Evolutionary conservation across 2,113 vertebrate species (phyloP).

Genomic region (Plecturocebus donacophilus): DNA sequence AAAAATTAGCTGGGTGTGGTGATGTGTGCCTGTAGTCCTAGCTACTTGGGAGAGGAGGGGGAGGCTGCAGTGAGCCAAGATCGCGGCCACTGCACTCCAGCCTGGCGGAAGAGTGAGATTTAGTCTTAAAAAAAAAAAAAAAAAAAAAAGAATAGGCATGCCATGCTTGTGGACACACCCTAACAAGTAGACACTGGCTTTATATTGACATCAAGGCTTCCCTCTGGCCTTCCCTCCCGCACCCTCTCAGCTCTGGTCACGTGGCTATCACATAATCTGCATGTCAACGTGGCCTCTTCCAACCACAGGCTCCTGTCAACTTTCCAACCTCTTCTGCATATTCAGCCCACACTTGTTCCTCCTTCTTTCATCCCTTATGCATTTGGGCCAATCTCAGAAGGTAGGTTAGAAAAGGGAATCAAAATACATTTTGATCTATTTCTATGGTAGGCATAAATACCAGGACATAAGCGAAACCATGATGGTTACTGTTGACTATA

Average conservation of each 20-base stretch:
- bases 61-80: no score
- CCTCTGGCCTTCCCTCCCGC: neutral
- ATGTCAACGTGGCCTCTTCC: neutral
- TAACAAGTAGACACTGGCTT: neutral
- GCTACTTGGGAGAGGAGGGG: no score
- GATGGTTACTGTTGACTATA: neutral
- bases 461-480: neutral
- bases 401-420: neutral
- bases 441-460: neutral
- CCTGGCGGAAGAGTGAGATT: no score
- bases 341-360: neutral
- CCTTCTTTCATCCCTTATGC: neutral
- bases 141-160: neutral
- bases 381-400: neutral
- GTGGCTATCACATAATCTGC: neutral
- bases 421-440: neutral
- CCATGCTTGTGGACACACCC: accelerated
- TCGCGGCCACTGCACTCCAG: no score
- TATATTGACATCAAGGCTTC: no score
- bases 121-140: no score
- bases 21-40: no score
- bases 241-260: neutral
- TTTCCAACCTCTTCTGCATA: neutral
- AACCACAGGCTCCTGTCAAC: neutral
- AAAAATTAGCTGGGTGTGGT: no score